Percentiles rank a stretch among this genome's conserved stretches.
These are phyloP conservation scores for Pangasius macronema DNA, from an alignment of 2,797 vertebrate species.

Conservation along the genomic window DNA sequence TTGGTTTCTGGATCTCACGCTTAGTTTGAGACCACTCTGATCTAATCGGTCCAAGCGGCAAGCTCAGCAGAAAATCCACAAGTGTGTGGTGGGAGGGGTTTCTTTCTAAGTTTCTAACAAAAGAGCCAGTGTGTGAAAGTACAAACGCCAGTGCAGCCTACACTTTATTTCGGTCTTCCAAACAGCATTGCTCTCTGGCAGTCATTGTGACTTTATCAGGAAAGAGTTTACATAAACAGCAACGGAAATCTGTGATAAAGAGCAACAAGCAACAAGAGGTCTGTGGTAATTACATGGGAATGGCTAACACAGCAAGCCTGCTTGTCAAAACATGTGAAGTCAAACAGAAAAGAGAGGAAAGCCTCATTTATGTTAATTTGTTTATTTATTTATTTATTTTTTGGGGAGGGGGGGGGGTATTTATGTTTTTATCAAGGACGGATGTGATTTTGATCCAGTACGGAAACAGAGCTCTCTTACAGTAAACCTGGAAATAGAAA, in stretches of 20 bases:
- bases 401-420: background rate
- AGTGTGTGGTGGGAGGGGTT: slow-evolving; percentile 9
- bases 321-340: background rate
- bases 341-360: background rate
- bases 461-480: background rate
- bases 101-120: slow-evolving; percentile 63
- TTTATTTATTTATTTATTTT: no score
- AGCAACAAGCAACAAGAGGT: slow-evolving; percentile 47
- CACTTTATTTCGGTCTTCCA: slow-evolving; percentile 65
- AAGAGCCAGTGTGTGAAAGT: slow-evolving; percentile 71
- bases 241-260: slow-evolving; percentile 60
- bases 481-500: slow-evolving; percentile 4
- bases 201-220: slow-evolving; percentile 66
- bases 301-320: background rate
- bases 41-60: background rate
- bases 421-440: background rate
- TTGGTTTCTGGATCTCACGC: slow-evolving; percentile 2
- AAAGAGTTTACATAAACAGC: slow-evolving; percentile 66
- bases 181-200: slow-evolving; percentile 61
- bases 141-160: slow-evolving; percentile 63
- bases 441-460: background rate
- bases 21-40: background rate
- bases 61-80: slow-evolving; percentile 56
- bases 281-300: slow-evolving; percentile 40
- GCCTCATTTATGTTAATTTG: background rate